Evolutionary conservation across 2,113 vertebrate species (phyloP), one percentile per base, ranked within the genome.

Genomic region (Lamprologus tigripictilis): DNA sequence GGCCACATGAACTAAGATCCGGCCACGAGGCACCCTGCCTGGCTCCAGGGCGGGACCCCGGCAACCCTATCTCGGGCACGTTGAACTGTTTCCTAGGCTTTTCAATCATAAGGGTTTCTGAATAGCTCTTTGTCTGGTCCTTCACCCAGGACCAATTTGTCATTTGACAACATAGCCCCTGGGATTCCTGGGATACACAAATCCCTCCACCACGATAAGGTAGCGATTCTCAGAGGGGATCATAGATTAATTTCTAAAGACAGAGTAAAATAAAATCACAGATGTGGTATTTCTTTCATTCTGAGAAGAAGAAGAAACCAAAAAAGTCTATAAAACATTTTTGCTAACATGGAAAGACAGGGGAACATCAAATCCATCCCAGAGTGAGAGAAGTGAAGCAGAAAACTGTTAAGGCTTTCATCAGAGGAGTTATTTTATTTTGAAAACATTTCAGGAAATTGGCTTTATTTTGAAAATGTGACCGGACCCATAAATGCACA

Each of bases 311-410:
- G 2, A 11, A 63, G 28, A 63, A 63, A 5, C 31, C 31, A 35
- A 63, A 63, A 33, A 4, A 19, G 9, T 33, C 28, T 63, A 12
- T 1, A 71, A 23, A 73, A 7, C 3, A 9, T 19, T 63, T 10
- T 4, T 9, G 1, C 58, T 33, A 17, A 16, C 57, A 17, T 0
- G 16, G 2, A 10, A 14, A 63, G 16, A 1, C 9, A 19, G 0
- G 0, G 9, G 0, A 63, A 63, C 26, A 6, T 23, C 0, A 42
- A 42, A 71, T 12, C 12, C 66, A 23, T 14, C 37, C 13, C 1
- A 16, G 37, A 42, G 37, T 26, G 37, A 66, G 61, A 66, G 61
- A 66, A 35, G 1, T n/a, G 16, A 68, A 71, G n/a, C 35, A 23
- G 35, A 21, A 71, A 14, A 23, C 2, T 23, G 12, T 14, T 23